These are phyloP conservation scores for Panagrolaimus sp. DNA, from an alignment of 1,140 invertebrate species.

Conservation along the genomic window DNA sequence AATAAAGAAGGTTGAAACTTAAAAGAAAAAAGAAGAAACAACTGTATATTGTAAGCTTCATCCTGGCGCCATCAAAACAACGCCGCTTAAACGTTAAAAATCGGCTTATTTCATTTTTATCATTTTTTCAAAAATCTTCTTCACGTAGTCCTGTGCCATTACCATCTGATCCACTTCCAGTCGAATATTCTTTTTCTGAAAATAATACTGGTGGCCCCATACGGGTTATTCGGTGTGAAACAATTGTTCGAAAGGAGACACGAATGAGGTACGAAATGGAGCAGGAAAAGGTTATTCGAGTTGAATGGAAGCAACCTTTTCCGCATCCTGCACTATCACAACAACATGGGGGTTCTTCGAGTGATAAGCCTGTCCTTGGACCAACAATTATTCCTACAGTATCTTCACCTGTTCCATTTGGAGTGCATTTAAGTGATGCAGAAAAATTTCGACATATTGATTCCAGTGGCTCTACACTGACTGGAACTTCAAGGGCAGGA, in stretches of 20 bases:
- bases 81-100: too few relatives aligned
- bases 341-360: neutral
- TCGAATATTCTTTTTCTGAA: neutral
- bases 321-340: too few relatives aligned
- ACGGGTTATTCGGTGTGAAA: neutral
- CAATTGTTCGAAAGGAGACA: neutral
- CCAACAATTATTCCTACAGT: conserved; percentile 1
- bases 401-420: neutral
- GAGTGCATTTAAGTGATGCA: neutral
- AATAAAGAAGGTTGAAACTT: too few relatives aligned
- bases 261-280: conserved; percentile 3
- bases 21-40: too few relatives aligned
- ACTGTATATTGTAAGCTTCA: too few relatives aligned
- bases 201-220: neutral
- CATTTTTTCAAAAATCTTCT: neutral
- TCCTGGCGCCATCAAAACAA: too few relatives aligned
- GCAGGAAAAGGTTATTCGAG: neutral
- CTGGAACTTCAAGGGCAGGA: neutral
- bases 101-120: too few relatives aligned
- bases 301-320: too few relatives aligned
- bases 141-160: neutral
- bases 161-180: neutral
- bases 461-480: neutral
- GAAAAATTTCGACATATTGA: conserved; percentile 7
- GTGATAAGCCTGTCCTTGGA: neutral